These are phyloP conservation scores for Mythimna ferrago DNA, from an alignment of 2,888 invertebrate genomes.

Conservation along the genomic window DNA sequence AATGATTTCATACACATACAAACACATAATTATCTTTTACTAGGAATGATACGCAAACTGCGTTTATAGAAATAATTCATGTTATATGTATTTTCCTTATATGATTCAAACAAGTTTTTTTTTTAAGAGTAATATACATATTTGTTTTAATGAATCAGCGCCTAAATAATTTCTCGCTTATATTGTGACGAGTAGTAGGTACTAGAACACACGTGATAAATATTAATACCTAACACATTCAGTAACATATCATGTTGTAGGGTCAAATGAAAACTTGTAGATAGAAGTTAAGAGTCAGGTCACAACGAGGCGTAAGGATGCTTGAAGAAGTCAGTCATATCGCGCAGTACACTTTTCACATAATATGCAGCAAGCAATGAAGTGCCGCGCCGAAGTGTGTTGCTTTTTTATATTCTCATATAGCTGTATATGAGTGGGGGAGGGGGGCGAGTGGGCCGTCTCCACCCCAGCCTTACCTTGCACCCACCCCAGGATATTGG, in stretches of 20 bases:
- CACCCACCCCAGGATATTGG: too few relatives aligned
- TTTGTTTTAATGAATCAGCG: constrained; percentile 38
- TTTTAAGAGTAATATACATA: constrained; percentile 23
- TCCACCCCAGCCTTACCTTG: too few relatives aligned
- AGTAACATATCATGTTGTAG: constrained; percentile 24
- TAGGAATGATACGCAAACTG: constrained; percentile 71
- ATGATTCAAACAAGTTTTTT: constrained; percentile 58
- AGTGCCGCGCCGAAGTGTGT: not conserved
- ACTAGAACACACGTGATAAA: constrained; percentile 34
- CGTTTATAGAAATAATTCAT: constrained; percentile 60
- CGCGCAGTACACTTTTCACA: not conserved
- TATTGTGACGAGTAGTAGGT: constrained; percentile 25
- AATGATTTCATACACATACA: constrained; percentile 59
- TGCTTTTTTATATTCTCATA: not conserved
- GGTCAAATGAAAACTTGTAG: constrained; percentile 26
- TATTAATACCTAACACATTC: constrained; percentile 48
- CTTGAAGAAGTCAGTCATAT: not conserved
- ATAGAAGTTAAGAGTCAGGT: constrained; percentile 8
- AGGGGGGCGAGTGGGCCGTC: too few relatives aligned
- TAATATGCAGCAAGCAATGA: not conserved
- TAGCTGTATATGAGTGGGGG: too few relatives aligned
- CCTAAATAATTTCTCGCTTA: constrained; percentile 35
- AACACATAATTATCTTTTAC: constrained; percentile 61
- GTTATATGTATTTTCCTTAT: constrained; percentile 48
- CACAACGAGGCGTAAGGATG: not conserved